These are phyloP conservation scores for Plumapathes pennacea DNA, from an alignment of 92 coral and sea anemone genomes.

Conservation along the genomic window DNA sequence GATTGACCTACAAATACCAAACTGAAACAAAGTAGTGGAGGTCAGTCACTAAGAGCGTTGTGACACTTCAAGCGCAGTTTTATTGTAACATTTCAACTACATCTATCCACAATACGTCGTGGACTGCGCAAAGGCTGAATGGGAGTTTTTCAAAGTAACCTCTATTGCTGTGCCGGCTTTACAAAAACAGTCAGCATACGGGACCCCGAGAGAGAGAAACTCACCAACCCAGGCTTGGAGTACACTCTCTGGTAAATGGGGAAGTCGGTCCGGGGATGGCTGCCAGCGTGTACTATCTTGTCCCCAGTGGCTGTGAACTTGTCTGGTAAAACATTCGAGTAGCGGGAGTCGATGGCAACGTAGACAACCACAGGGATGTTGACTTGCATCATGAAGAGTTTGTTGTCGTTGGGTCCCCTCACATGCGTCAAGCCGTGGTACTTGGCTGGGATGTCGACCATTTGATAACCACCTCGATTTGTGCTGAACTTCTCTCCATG, in stretches of 20 bases:
- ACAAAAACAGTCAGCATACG: constrained; percentile 90
- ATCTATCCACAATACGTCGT: too few species aligned
- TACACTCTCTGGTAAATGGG: constrained; percentile 55
- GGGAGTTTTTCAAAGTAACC: too few species aligned
- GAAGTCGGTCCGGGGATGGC: constrained; percentile 72
- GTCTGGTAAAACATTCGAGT: constrained; percentile 30
- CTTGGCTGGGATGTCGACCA: constrained; percentile 81
- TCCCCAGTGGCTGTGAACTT: constrained; percentile 70
- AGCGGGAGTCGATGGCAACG: constrained; percentile 84
- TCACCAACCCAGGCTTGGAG: constrained; percentile 57
- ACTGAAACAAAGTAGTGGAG: too few species aligned
- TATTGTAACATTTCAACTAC: too few species aligned
- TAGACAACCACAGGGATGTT: constrained; percentile 63
- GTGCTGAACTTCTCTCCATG: constrained; percentile 92
- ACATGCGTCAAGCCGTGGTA: constrained; percentile 89
- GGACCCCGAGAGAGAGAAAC: constrained; percentile 29
- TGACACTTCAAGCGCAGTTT: too few species aligned
- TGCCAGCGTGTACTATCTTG: constrained; percentile 84
- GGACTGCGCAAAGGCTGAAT: too few species aligned
- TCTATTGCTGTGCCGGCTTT: too few species aligned
- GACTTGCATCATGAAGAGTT: constrained; percentile 30
- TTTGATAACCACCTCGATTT: constrained; percentile 67
- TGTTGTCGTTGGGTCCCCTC: constrained; percentile 53
- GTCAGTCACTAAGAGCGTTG: too few species aligned
- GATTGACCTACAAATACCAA: too few species aligned